These are phyloP conservation scores for Girardinichthys multiradiatus DNA, from an alignment of 2,113 vertebrate species.

Conservation along the genomic window DNA sequence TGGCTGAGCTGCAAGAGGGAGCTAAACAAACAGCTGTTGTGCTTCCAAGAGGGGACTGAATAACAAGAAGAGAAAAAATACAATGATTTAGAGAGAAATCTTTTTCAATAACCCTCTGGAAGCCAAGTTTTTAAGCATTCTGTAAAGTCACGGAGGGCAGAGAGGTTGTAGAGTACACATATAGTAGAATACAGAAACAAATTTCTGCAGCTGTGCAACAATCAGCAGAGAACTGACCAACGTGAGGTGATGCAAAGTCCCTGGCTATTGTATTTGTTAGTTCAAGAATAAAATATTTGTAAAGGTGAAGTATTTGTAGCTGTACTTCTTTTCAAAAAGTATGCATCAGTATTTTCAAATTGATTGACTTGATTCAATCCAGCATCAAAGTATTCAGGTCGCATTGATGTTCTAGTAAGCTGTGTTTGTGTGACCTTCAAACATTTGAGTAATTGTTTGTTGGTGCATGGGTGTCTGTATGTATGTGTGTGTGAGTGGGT, in stretches of 20 bases:
- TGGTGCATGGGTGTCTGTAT: no score
- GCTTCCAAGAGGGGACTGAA: conserved; percentile 36
- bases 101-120: conserved; percentile 42
- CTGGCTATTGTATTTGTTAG: background rate
- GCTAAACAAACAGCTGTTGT: conserved; percentile 59
- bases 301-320: background rate
- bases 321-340: background rate
- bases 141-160: conserved; percentile 51
- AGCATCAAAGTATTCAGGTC: no score
- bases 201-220: conserved; percentile 41
- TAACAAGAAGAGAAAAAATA: conserved; percentile 29
- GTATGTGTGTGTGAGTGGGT: no score
- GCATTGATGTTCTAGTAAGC: no score
- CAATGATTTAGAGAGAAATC: conserved; percentile 41
- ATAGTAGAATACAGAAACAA: conserved; percentile 1
- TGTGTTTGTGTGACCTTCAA: no score
- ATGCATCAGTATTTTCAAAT: background rate
- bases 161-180: conserved; percentile 50
- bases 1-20: conserved; percentile 34
- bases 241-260: background rate
- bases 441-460: no score
- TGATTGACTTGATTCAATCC: background rate
- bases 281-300: background rate
- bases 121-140: conserved; percentile 59
- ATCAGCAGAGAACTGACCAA: conserved; percentile 23